Percentiles rank a stretch among this genome's conserved stretches.
phyloP scores from a whole-genome alignment of 2,888 invertebrate species.

The Temnothorax ravouxi region DNA sequence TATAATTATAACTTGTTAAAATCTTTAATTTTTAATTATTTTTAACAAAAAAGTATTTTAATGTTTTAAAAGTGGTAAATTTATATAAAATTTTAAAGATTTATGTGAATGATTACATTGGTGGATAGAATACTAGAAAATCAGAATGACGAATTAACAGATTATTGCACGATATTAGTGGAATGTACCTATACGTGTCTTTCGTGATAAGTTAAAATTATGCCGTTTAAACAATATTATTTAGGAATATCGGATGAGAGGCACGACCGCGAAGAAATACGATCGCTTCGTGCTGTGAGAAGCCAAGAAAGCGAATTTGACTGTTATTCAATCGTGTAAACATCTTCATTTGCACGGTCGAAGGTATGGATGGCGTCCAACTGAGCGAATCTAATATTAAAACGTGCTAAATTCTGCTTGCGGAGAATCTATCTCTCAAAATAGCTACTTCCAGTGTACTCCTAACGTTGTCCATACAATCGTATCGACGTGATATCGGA shows the following conservation, averaged over 20 bases:
- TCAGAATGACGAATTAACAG: not conserved
- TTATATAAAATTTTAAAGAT: not conserved
- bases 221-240: not conserved
- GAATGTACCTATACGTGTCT: not conserved
- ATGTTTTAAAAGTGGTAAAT: not conserved
- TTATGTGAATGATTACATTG: not conserved
- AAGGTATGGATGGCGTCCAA: conserved; percentile 59
- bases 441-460: conserved; percentile 25
- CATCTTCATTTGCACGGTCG: conserved; percentile 29
- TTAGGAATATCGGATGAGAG: conserved; percentile 1
- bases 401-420: conserved; percentile 43
- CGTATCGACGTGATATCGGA: conserved; percentile 47
- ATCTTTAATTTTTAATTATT: not conserved
- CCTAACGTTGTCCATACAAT: conserved; percentile 32
- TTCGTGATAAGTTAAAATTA: not conserved
- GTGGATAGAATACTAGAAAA: not conserved
- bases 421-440: conserved; percentile 42
- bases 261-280: not conserved
- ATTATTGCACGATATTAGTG: not conserved
- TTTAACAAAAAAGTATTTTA: not conserved
- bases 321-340: conserved; percentile 43
- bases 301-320: conserved; percentile 37
- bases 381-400: conserved; percentile 60
- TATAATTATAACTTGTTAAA: not conserved
- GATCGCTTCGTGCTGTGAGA: conserved; percentile 19